These are phyloP conservation scores for Melieria omissa DNA, from an alignment of 2,888 invertebrate genomes.

Conservation along the genomic window DNA sequence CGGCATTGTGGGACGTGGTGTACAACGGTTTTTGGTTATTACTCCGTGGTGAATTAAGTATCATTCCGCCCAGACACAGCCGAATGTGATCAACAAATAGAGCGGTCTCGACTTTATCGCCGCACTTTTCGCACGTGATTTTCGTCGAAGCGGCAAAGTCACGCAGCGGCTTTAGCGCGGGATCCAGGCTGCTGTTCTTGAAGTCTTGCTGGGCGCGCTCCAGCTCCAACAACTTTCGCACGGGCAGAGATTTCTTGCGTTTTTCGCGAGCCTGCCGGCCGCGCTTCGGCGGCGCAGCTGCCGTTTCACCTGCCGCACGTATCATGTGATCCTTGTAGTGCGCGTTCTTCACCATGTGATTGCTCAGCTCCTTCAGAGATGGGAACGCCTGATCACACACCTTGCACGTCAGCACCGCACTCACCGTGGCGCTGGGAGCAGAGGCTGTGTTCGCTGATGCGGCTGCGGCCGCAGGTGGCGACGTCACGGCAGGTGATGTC, in stretches of 20 bases:
- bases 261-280: conserved; percentile 89
- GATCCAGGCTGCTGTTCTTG: conserved; percentile 76
- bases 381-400: conserved; percentile 96
- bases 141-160: conserved; percentile 75
- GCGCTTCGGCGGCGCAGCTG: conserved; percentile 62
- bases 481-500: conserved; percentile 43
- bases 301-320: conserved; percentile 74
- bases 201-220: conserved; percentile 91
- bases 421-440: conserved; percentile 77
- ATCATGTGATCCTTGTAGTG: conserved; percentile 97
- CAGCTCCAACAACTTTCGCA: conserved; percentile 87
- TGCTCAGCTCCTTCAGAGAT: conserved; percentile 93
- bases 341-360: conserved; percentile 97
- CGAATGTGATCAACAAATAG: conserved; percentile 94
- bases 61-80: conserved; percentile 85
- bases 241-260: conserved; percentile 91
- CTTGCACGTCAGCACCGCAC: conserved; percentile 95
- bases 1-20: conserved; percentile 37
- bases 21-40: conserved; percentile 20
- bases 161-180: conserved; percentile 63
- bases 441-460: conserved; percentile 68
- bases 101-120: conserved; percentile 92
- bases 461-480: conserved; percentile 43
- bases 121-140: conserved; percentile 96
- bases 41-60: conserved; percentile 66